Evolutionary conservation across 2,113 vertebrate genomes (phyloP), one percentile per base, ranked within the genome.

Genomic region (Microcebus griseorufus): DNA sequence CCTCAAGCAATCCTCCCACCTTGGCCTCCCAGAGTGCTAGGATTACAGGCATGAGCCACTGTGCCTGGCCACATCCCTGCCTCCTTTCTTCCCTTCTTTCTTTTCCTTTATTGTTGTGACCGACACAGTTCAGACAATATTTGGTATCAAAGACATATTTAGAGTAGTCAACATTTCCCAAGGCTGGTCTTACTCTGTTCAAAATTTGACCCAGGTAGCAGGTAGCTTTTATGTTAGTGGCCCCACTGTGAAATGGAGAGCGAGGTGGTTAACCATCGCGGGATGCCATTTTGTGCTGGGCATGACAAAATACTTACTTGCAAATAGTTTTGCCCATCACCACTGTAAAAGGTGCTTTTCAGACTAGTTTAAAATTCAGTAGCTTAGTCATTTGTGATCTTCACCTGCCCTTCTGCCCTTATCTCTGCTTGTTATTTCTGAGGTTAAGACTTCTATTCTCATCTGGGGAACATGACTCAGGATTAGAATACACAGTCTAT

Each of bases 341-440:
- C n/a, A 27, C 29, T 1, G 13, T 83, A 14, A 73, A 75, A 95
- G 17, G 4, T 45, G 34, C 58, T 45, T 95, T 93, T 75, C 9
- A n/a, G 58, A 83, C 20, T 48, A 34, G 37, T 45, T 90, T 67
- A 81, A 90, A 79, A 65, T 39, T 20, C 29, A 25, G 0, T 39
- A 75, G 9, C 20, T 78, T 62, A 39, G n/a, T 20, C 8, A 9
- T 80, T 65, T 9, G 25, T 29, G 53, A 42, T n/a, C 16, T 42
- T 70, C 34, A 32, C 3, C 1, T 1, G 8, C 5, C 9, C 13
- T 37, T 25, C 32, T 23, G 17, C 13, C 22, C 3, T 27, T 0
- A 39, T 4, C 18, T 86, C 27, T 12, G 13, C 37, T 78, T 75
- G 23, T 13, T 53, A 16, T 64, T 82, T 76, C 14, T 75, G 14